Evolutionary conservation across 2,797 vertebrate species (phyloP).

Genomic region (Stomatorhinus walkeri): DNA sequence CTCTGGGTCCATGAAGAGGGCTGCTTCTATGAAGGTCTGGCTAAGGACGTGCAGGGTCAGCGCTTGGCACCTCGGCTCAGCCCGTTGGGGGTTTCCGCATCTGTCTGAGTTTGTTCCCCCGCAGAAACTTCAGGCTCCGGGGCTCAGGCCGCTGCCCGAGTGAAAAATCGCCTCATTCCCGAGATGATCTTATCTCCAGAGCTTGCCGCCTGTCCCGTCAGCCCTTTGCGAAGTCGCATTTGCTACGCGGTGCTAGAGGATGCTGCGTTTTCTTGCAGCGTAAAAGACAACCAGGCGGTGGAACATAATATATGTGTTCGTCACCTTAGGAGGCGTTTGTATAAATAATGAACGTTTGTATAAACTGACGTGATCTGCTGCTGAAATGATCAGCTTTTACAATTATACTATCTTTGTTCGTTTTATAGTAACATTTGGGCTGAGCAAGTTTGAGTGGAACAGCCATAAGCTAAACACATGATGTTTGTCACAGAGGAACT

Average conservation of each 20-base stretch:
- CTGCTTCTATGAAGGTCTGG: constrained; percentile 20
- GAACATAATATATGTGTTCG: not conserved
- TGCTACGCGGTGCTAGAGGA: not conserved
- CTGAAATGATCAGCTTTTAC: not conserved
- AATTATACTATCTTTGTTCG: not conserved
- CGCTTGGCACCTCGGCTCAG: not conserved
- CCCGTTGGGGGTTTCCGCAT: not conserved
- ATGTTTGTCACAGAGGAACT: not conserved
- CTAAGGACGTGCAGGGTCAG: constrained; percentile 16
- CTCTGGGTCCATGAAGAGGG: not conserved
- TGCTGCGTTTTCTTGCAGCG: not conserved
- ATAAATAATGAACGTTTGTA: not conserved
- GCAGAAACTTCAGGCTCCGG: constrained; percentile 25
- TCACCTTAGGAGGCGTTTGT: not conserved
- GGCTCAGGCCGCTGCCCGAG: constrained; percentile 12
- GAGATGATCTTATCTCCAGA: constrained; percentile 32
- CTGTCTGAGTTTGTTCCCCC: not conserved
- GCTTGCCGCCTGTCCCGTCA: not conserved
- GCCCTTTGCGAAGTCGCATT: not conserved
- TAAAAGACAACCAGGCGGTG: not conserved
- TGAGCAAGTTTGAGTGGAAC: not conserved
- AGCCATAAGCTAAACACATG: not conserved
- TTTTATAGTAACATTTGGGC: not conserved
- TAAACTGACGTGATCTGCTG: not conserved
- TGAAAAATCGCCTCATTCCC: constrained; percentile 35